Evolutionary conservation across 2,113 vertebrate species (phyloP).

Genomic region (Cephalopholis sonnerati): DNA sequence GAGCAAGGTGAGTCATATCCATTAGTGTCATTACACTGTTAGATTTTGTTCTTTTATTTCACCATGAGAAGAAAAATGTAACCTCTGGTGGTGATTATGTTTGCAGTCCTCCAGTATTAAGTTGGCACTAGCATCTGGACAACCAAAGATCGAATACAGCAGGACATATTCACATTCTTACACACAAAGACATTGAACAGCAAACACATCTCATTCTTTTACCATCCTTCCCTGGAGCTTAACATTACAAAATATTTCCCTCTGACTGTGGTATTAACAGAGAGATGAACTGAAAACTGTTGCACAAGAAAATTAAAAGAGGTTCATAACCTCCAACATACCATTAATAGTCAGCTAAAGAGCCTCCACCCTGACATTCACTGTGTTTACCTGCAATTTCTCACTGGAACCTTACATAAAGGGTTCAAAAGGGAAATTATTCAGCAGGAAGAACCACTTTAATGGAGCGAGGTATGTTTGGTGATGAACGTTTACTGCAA

Average conservation of each 20-base stretch:
- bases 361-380: neutral
- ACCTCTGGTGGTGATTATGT: neutral
- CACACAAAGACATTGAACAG: neutral
- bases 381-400: neutral
- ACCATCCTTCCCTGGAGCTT: neutral
- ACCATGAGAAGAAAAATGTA: neutral
- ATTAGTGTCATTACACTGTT: neutral
- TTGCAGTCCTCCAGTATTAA: neutral
- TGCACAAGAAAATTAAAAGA: neutral
- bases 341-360: neutral
- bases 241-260: neutral
- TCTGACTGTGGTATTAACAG: neutral
- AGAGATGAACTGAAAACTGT: neutral
- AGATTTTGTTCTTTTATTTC: neutral
- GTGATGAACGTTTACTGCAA: neutral
- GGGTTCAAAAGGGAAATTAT: constrained; percentile 7
- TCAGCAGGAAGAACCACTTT: neutral
- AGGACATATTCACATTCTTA: neutral
- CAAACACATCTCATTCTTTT: neutral
- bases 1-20: constrained; percentile 90
- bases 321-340: neutral
- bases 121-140: neutral
- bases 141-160: neutral
- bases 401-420: neutral
- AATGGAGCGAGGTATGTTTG: neutral